Base-by-base conservation (phyloP, 2,888 invertebrate species). In the Fragum fragum region DNA sequence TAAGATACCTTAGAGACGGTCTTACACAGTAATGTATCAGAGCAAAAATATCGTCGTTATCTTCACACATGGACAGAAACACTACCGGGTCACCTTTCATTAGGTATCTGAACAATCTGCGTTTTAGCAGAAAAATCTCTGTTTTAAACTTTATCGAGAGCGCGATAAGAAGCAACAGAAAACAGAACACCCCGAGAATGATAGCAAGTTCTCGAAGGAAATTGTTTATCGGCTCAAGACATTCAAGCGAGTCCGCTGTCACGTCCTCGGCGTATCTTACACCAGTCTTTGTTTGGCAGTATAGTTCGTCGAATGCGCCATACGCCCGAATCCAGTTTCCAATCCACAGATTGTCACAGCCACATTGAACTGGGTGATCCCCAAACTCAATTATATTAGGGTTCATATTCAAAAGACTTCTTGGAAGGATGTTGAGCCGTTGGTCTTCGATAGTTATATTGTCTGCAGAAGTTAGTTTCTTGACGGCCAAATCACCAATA, bases 291-390 rank as follows among this genome's bases (percentile, higher is more conserved):
- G 28, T 69, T 9, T 57, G n/a, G 57, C 81, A 81, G 18, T 21
- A n/a, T 3, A 81, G 52, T 16, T 39, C 29, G 6, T 42, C 57
- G 14, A 32, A n/a, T 14, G 81, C 73, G 23, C 59, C 42, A 28
- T 81, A 57, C 7, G 21, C 26, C 36, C 77, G 69, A 11, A 81
- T 74, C 81, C 78, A 83, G 32, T 76, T 68, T 28, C 82, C 79
- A 18, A 79, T 69, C 73, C 79, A 79, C 1, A 73, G 23, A 47
- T 83, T 79, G 1, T 70, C 63, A 47, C 79, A 83, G 14, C 55
- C 47, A 83, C 78, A 83, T 23, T 28, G 36, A 0, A 79, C 63
- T 9, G 76, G 61, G 36, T 74, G 18, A 7, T 53, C 14, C 32
- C 79, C 73, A 59, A 83, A 83, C 16, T 16, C 23, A 14, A 76